These are phyloP conservation scores for Diaprepes abbreviatus DNA, from an alignment of 2,888 invertebrate genomes.

Conservation along the genomic window DNA sequence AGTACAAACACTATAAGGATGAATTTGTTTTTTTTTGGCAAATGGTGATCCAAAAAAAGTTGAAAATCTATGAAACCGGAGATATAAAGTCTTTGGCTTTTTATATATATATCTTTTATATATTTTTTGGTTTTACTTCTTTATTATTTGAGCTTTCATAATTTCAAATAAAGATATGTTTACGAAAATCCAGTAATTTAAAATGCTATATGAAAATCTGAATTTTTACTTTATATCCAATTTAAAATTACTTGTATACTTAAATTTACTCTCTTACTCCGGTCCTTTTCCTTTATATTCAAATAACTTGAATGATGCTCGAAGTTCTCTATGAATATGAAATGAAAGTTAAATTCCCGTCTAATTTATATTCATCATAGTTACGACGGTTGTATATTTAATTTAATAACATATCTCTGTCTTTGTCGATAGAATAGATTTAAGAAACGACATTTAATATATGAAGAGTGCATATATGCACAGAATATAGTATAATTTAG, in stretches of 20 bases:
- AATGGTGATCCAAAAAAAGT: too few species aligned
- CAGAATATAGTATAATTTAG: neutral
- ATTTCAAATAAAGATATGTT: too few species aligned
- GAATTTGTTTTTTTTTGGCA: too few species aligned
- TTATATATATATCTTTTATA: too few species aligned
- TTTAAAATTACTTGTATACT: conserved; percentile 15
- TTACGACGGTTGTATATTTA: conserved; percentile 31
- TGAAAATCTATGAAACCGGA: too few species aligned
- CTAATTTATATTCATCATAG: conserved; percentile 61
- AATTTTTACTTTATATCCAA: conserved; percentile 14
- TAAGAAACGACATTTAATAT: neutral
- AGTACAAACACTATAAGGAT: too few species aligned
- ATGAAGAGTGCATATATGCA: neutral
- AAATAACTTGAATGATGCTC: conserved; percentile 59
- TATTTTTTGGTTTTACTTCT: too few species aligned
- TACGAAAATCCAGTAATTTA: neutral
- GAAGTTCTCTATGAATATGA: conserved; percentile 60
- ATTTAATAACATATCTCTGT: conserved; percentile 22
- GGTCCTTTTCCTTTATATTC: conserved; percentile 56
- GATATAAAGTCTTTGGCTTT: too few species aligned
- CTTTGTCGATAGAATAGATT: neutral
- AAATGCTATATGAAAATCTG: neutral
- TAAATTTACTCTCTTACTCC: conserved; percentile 37
- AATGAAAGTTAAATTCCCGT: conserved; percentile 59
- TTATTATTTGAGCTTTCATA: too few species aligned